A percentile compares a stretch with the other conserved stretches of the same genome.
Evolutionary conservation across 2,888 invertebrate genomes (phyloP).

Genomic region (Cerastis rubricosa): DNA sequence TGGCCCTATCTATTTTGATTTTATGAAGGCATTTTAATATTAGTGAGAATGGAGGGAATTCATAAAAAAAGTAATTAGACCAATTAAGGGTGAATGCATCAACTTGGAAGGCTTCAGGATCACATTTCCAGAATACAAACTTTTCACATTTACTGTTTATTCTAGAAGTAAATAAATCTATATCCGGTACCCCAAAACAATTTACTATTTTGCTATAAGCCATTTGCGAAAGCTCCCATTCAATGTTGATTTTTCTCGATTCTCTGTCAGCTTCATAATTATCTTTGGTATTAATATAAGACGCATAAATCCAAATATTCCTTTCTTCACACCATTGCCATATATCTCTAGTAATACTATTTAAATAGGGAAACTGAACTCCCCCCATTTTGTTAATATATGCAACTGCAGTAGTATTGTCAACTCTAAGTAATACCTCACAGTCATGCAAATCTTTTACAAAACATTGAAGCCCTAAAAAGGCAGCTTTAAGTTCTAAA

Average conservation of each 20-base stretch:
- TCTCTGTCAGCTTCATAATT: neutral
- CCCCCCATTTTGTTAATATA: constrained; percentile 11
- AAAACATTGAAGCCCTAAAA: constrained; percentile 7
- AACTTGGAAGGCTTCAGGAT: neutral
- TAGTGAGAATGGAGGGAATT: neutral
- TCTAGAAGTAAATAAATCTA: constrained; percentile 7
- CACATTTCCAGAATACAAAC: constrained; percentile 1
- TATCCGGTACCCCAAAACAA: neutral
- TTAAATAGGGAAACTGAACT: constrained; percentile 2
- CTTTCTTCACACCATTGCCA: constrained; percentile 4
- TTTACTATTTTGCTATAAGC: neutral
- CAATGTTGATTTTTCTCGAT: constrained; percentile 2
- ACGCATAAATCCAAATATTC: neutral
- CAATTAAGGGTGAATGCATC: constrained; percentile 10
- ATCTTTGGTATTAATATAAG: constrained; percentile 11
- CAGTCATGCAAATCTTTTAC: constrained; percentile 1
- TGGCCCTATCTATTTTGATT: neutral
- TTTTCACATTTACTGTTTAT: constrained; percentile 3
- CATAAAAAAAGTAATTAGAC: neutral
- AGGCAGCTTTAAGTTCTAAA: constrained; percentile 7
- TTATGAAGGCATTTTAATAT: constrained; percentile 10
- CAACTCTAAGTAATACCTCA: neutral
- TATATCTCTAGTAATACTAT: neutral
- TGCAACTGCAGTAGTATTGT: constrained; percentile 11
- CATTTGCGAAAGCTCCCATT: neutral